These are phyloP conservation scores for Brachypalpus laphriformis DNA, from an alignment of 2,888 invertebrate species.

Conservation along the genomic window DNA sequence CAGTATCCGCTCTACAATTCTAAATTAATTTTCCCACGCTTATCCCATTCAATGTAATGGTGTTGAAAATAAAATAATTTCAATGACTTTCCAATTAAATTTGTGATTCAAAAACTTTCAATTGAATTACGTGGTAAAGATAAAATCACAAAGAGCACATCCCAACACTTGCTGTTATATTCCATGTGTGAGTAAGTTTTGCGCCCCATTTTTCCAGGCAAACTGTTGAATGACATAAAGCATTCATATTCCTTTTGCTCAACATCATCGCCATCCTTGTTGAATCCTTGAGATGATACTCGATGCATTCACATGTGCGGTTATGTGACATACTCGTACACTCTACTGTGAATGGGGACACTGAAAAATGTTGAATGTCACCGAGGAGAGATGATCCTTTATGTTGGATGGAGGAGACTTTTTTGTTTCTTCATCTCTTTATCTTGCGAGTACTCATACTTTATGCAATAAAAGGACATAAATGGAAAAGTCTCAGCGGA, in stretches of 20 bases:
- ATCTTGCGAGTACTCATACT: conserved; percentile 15
- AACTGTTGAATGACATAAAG: conserved; percentile 71
- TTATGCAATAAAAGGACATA: conserved; percentile 59
- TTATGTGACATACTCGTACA: conserved; percentile 35
- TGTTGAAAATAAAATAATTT: conserved; percentile 66
- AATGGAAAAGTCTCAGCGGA: conserved; percentile 54
- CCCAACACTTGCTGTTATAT: conserved; percentile 7
- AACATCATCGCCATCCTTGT: conserved; percentile 15
- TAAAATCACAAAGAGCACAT: conserved; percentile 69
- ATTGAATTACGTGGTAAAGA: conserved; percentile 73
- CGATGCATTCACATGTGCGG: conserved; percentile 63
- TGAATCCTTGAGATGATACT: conserved; percentile 66
- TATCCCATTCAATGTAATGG: conserved; percentile 31
- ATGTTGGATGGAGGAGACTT: conserved; percentile 34
- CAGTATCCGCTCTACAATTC: background rate
- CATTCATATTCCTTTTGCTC: conserved; percentile 46
- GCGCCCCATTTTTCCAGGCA: conserved; percentile 46
- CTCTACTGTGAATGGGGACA: conserved; percentile 55
- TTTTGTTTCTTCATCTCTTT: background rate
- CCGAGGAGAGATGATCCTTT: conserved; percentile 65
- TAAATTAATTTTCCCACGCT: conserved; percentile 3
- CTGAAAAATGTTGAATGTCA: conserved; percentile 72
- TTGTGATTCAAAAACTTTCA: conserved; percentile 72
- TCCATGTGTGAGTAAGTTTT: conserved; percentile 6
- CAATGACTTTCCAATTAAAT: conserved; percentile 71